These are phyloP conservation scores for Sebastes steindachneri DNA, from an alignment of 2,797 vertebrate species.

Conservation along the genomic window DNA sequence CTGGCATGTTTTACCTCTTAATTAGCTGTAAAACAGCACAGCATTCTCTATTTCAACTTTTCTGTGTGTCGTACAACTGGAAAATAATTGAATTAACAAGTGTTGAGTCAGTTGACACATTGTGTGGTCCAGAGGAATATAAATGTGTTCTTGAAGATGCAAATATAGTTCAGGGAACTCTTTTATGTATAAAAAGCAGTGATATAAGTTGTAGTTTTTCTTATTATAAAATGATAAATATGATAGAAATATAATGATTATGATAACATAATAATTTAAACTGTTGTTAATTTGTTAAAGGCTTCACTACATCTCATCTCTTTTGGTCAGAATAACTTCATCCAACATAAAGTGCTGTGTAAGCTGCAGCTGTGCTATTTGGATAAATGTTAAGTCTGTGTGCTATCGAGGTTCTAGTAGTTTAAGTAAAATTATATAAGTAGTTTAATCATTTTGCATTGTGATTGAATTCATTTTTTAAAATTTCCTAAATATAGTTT, in stretches of 20 bases:
- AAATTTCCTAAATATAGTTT: not conserved
- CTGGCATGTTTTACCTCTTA: not conserved
- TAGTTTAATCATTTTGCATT: not conserved
- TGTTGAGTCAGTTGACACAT: not conserved
- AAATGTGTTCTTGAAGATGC: not conserved
- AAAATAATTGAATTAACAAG: not conserved
- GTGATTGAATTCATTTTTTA: not conserved
- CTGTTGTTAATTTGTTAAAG: not conserved
- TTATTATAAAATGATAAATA: not conserved
- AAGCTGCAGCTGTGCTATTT: not conserved
- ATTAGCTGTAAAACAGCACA: not conserved
- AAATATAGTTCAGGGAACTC: not conserved
- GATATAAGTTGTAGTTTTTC: not conserved
- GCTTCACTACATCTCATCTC: not conserved
- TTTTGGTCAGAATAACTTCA: not conserved
- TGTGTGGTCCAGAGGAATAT: not conserved
- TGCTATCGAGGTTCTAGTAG: not conserved
- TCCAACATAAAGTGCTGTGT: not conserved
- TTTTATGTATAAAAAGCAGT: not conserved
- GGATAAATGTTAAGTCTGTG: not conserved
- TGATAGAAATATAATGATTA: not conserved
- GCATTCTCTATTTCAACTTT: not conserved
- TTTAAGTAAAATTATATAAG: not conserved
- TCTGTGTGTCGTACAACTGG: not conserved
- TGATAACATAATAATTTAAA: not conserved